Conservation (phyloP, 2,888 invertebrate genomes). For the Phragmatobia fuliginosa region DNA sequence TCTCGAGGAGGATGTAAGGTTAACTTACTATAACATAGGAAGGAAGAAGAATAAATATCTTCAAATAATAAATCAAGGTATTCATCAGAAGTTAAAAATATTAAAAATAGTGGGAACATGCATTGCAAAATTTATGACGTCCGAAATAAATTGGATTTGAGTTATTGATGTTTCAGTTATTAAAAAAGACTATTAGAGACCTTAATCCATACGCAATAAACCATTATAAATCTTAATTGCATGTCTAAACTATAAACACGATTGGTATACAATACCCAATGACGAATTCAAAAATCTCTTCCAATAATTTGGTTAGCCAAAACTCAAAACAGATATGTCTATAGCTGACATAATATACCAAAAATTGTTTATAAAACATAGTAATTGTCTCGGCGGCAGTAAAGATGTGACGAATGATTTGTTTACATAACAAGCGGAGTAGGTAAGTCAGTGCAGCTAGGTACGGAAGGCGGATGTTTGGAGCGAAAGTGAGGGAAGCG, state of each 20-base stretch:
- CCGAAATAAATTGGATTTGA: not conserved
- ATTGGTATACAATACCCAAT: constrained; percentile 32
- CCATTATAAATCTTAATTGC: not conserved
- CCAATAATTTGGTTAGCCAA: constrained; percentile 49
- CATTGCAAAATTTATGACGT: too few relatives aligned
- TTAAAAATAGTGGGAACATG: not conserved
- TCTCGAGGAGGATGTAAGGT: too few relatives aligned
- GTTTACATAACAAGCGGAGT: constrained; percentile 71
- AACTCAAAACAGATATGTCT: constrained; percentile 56
- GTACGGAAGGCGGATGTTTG: constrained; percentile 78
- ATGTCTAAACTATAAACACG: not conserved
- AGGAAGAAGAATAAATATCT: too few relatives aligned
- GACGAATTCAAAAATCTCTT: constrained; percentile 32
- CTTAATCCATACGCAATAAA: constrained; percentile 4
- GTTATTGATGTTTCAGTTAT: not conserved
- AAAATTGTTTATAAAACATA: constrained; percentile 59
- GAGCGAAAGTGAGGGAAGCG: constrained; percentile 82
- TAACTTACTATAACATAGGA: too few relatives aligned
- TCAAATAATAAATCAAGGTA: not conserved
- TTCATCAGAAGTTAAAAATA: not conserved
- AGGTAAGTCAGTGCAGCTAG: constrained; percentile 39
- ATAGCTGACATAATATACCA: constrained; percentile 47
- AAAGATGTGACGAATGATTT: constrained; percentile 57
- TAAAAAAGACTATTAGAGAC: not conserved
- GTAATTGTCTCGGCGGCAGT: constrained; percentile 54